A percentile compares a stretch with the other conserved stretches of the same genome.
Evolutionary conservation across 2,113 vertebrate genomes (phyloP).

Genomic region (Columbina picui): DNA sequence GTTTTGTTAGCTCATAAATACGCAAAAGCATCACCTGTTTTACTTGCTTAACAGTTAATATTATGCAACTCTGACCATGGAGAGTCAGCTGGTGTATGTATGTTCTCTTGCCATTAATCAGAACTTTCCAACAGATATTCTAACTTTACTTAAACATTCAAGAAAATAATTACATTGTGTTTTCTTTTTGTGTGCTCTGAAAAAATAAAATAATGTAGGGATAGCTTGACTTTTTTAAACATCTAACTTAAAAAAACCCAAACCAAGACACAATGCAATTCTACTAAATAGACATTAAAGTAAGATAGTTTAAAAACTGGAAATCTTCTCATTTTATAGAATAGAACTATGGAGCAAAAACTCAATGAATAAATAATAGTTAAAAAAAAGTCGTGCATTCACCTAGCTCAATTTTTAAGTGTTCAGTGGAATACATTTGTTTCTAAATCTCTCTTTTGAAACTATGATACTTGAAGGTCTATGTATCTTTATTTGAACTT

Average conservation of each 20-base stretch:
- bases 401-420: neutral
- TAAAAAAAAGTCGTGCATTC: neutral
- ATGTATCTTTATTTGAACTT: neutral
- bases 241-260: neutral
- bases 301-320: neutral
- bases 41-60: neutral
- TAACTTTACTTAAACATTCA: neutral
- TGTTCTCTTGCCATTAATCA: neutral
- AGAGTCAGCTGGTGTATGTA: accelerated
- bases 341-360: neutral
- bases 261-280: neutral
- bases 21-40: neutral
- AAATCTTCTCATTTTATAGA: neutral
- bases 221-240: neutral
- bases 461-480: neutral
- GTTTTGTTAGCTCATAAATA: neutral
- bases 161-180: neutral
- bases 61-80: neutral
- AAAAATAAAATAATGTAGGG: neutral
- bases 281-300: neutral
- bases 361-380: neutral
- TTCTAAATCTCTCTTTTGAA: neutral
- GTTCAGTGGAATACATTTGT: neutral
- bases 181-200: neutral
- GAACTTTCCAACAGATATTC: neutral